Evolutionary conservation across 2,888 invertebrate genomes (phyloP), one percentile per base, ranked within the genome.

Genomic region (Cremastobaeus sp.): DNA sequence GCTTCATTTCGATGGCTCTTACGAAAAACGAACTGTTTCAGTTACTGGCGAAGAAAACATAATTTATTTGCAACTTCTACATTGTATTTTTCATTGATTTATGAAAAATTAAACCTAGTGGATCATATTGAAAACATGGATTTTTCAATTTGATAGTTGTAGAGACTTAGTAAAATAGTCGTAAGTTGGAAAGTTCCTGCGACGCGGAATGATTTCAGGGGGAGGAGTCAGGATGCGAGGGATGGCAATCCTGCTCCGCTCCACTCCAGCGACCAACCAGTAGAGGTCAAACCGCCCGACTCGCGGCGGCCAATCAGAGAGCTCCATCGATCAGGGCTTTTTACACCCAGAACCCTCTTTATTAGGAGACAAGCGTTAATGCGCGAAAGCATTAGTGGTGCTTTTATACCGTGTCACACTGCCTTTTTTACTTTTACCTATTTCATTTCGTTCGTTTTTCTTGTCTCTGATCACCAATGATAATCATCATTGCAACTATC

Each of bases 331-430:
- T 86, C 84, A 82, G 81, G 65, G 64, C 72, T 84, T 84, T 72
- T 84, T 83, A 82, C 83, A 81, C 82, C 80, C 80, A 81, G 84
- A 81, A 80, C 81, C 83, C 82, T 85, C 87, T 87, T 84, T 85
- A 83, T 81, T 74, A 77, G 68, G 25, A 69, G 82, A 83, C 81
- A 84, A 85, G 87, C 85, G 85, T 84, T 86, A 84, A 86, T 85
- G 84, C 79, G 83, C 84, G 83, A 83, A 84, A 78, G 84, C 84
- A 86, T 87, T 86, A 87, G 86, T 78, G 83, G 82, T 81, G 82
- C 81, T 84, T 84, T 83, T 81, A 69, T 74, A 81, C 81, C 75
- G 79, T 83, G 82, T 83, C 83, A 83, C 84, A 82, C 81, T 81
- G 81, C 79, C 78, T 81, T 79, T 80, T 76, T 66, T 54, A 30